Evolutionary conservation across 2,888 invertebrate genomes (phyloP), one percentile per base, ranked within the genome.

Genomic region (Lypha dubia): DNA sequence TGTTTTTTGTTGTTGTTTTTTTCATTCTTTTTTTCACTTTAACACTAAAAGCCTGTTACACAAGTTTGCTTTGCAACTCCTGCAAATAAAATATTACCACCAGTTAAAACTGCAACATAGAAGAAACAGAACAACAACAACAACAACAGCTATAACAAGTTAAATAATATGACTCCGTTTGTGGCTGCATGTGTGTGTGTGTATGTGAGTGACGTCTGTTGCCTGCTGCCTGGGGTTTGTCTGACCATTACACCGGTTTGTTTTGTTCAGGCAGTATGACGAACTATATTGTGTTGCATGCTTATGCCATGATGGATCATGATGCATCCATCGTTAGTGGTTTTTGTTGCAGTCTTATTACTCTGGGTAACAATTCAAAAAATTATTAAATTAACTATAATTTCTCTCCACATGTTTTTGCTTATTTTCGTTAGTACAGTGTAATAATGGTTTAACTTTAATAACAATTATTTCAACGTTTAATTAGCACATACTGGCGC

Each of bases 401-500:
- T 62, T 53, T 70, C 46, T 62, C 41, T 62, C 41, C 20, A 4
- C 28, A 46, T 24, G 15, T 51, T n/a, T 22, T n/a, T n/a, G 13
- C 20, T n/a, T n/a, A n/a, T 28, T 58, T 15, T 32, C 24, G 5
- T 53, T 41, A 20, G 35, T 22, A 22, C 28, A n/a, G 44, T 44
- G 20, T 51, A 49, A 65, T 11, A n/a, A 2, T 56, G 35, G 24
- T 32, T 22, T 49, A 20, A 32, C 22, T 5, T 32, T 44, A 41
- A 1, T 32, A 46, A 15, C n/a, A 28, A 53, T 75, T 63, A 44
- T 53, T 38, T 76, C 22, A 8, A 75, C 15, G 65, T 67, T 67
- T 67, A 76, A 67, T 76, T 68, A 60, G 49, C 58, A 67, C 67
- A 68, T 49, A 11, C 38, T 38, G 67, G 76, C 76, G 76, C 76